Conservation (phyloP, 2,113 vertebrate species). For the Illadopsis cleaveri region DNA sequence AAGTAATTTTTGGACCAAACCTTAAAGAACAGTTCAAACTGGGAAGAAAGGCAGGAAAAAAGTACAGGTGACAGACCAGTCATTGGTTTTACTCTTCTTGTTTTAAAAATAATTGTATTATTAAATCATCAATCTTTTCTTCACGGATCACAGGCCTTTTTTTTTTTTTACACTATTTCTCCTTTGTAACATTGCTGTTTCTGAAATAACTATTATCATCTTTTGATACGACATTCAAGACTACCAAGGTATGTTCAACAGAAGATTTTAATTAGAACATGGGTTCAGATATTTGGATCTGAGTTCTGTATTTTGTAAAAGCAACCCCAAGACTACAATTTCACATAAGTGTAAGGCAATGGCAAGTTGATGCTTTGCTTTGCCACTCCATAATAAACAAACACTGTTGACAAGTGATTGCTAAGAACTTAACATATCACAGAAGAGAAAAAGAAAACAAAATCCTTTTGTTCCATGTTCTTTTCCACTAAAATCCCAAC, state of each 20-base stretch:
- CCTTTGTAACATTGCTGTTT: background rate
- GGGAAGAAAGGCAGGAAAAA: background rate
- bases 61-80: background rate
- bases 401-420: background rate
- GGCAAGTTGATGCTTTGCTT: background rate
- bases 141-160: background rate
- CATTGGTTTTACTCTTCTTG: background rate
- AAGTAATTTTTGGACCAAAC: background rate
- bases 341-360: fast-evolving
- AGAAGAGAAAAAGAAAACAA: background rate
- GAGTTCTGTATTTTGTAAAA: background rate
- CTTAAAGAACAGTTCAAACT: background rate
- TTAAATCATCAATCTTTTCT: background rate
- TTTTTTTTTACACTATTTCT: background rate
- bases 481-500: background rate
- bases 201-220: background rate
- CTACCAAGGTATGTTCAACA: fast-evolving
- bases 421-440: background rate
- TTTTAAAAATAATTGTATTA: background rate
- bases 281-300: background rate
- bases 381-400: background rate
- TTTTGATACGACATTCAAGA: background rate
- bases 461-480: background rate
- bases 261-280: background rate
- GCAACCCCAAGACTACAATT: background rate